Base-by-base conservation (phyloP, 2,797 vertebrate species). In the Halcyon leucocephala region DNA sequence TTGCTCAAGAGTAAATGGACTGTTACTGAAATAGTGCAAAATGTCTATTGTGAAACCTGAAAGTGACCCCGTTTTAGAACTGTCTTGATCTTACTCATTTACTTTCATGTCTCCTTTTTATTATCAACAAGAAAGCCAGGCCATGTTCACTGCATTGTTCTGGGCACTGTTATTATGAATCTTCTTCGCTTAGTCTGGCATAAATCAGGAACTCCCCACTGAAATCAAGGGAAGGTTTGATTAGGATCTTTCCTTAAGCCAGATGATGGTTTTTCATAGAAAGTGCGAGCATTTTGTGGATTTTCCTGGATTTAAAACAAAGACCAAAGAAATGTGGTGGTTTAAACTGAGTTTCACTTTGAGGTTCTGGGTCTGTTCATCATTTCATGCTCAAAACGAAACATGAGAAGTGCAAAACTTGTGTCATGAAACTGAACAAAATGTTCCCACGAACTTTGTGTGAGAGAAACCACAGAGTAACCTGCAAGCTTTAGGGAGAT, bases 281-380 rank as follows among this genome's bases (percentile, higher is more conserved):
- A 95, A 97, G 94, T 84, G 81, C 6, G 4, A 95, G 69, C 51
- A 49, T 86, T 95, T 83, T 94, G 89, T 89, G 97, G 93, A 92
- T 95, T 95, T 96, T 94, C 89, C 89, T 87, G 90, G 92, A 90
- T 88, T 95, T 94, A 86, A 91, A 95, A 93, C 28, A 94, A 94
- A 94, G 76, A 85, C 69, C 72, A 85, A 93, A 93, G 83, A 95
- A 95, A 95, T 90, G 76, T 76, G 12, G 61, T 93, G 95, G 93
- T 94, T 97, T 96, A 57, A 93, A 91, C 20, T 14, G 69, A 87
- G 69, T 93, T 93, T 92, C 69, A 76, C 65, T 92, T 97, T 95
- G 95, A 96, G 92, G 42, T 95, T 85, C 86, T 93, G 93, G 37
- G 90, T 90, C 92, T 94, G 92, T 95, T 97, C 90, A 70, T 92